These are phyloP conservation scores for Furcifer pardalis DNA, from an alignment of 2,797 vertebrate species.

Conservation along the genomic window DNA sequence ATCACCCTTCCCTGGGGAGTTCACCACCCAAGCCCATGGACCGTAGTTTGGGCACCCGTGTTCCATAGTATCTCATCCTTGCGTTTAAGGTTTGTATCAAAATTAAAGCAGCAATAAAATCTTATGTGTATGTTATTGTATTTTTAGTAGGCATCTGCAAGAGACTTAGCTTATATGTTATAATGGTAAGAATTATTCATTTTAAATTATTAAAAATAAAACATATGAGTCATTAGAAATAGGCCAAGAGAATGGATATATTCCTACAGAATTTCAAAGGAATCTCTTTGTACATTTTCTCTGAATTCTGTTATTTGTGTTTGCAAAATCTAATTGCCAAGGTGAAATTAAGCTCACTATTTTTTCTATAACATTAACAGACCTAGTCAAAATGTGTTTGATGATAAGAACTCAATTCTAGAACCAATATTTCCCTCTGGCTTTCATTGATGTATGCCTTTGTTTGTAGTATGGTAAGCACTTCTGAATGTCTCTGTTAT, in stretches of 20 bases:
- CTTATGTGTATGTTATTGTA: conserved; percentile 30
- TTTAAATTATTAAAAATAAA: conserved; percentile 45
- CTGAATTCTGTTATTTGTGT: conserved; percentile 47
- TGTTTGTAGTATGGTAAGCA: conserved; percentile 44
- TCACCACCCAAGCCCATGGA: too few species aligned
- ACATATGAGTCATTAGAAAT: conserved; percentile 49
- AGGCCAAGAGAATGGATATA: conserved; percentile 23
- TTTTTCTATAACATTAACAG: conserved; percentile 49
- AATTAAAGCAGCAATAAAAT: conserved; percentile 52
- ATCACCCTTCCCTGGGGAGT: too few species aligned
- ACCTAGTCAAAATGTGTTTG: conserved; percentile 55
- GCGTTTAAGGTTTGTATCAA: conserved; percentile 36
- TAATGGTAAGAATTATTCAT: conserved; percentile 30
- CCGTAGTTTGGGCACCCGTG: too few species aligned
- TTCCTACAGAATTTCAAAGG: conserved; percentile 26
- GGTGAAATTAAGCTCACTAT: conserved; percentile 54
- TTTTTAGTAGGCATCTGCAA: conserved; percentile 58
- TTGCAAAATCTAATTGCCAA: conserved; percentile 18
- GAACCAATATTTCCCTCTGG: conserved; percentile 55
- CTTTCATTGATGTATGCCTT: conserved; percentile 57
- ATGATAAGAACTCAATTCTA: conserved; percentile 27
- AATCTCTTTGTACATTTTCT: conserved; percentile 42
- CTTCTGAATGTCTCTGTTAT: conserved; percentile 53
- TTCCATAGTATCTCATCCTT: too few species aligned
- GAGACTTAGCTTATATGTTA: conserved; percentile 48